These are phyloP conservation scores for Sparidentex hasta DNA, from an alignment of 2,797 vertebrate genomes.

Conservation along the genomic window DNA sequence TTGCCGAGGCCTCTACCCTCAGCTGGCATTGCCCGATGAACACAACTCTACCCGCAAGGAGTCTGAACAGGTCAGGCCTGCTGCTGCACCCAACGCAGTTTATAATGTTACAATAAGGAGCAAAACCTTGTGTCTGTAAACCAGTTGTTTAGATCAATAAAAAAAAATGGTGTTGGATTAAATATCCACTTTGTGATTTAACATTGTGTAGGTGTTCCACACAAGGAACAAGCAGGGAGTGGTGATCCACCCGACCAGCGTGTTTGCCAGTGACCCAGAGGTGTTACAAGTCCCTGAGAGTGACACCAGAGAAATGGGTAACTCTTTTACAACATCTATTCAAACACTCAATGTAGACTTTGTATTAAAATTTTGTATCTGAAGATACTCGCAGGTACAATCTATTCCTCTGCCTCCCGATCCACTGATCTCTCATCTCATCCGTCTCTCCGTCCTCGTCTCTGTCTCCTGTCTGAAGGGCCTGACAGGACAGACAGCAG, in stretches of 20 bases:
- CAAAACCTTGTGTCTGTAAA: neutral
- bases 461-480: conserved; percentile 71
- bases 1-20: conserved; percentile 92
- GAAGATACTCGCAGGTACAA: too few relatives aligned
- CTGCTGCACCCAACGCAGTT: neutral
- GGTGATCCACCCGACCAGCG: conserved; percentile 91
- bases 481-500: conserved; percentile 80
- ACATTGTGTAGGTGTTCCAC: conserved; percentile 89
- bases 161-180: neutral
- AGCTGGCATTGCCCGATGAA: conserved; percentile 90
- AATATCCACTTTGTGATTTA: neutral
- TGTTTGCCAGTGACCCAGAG: conserved; percentile 90
- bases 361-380: neutral
- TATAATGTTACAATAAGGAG: too few relatives aligned
- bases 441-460: conserved; percentile 7
- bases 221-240: conserved; percentile 92
- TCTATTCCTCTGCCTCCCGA: neutral
- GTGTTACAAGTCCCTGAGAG: conserved; percentile 84
- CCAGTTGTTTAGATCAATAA: accelerated
- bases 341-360: neutral
- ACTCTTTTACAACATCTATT: neutral
- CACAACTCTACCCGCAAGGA: conserved; percentile 92
- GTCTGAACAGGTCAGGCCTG: conserved; percentile 89
- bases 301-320: conserved; percentile 76
- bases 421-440: neutral